These are phyloP conservation scores for Malacoraja senta DNA, from an alignment of 2,797 vertebrate species.

Conservation along the genomic window DNA sequence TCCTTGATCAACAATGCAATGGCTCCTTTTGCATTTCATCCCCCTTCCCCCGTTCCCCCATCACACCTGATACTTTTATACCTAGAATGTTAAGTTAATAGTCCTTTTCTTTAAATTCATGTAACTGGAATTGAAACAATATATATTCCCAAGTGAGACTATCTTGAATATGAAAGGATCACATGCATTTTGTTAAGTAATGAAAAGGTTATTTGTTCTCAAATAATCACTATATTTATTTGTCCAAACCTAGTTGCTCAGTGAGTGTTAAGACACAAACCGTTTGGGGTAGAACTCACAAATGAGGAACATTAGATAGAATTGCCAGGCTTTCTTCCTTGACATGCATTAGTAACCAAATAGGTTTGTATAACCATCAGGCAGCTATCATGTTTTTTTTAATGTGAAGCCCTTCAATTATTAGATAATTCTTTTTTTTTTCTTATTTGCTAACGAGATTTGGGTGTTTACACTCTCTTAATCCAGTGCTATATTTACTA, in stretches of 20 bases:
- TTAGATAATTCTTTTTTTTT: neutral
- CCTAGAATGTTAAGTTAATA: too few species aligned
- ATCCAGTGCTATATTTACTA: neutral
- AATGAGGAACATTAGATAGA: neutral
- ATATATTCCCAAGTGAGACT: neutral
- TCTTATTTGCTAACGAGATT: neutral
- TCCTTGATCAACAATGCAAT: too few species aligned
- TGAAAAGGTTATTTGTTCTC: neutral
- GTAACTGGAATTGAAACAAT: too few species aligned
- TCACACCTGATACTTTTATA: too few species aligned
- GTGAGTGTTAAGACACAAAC: neutral
- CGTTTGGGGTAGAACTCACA: neutral
- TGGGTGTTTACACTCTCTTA: neutral
- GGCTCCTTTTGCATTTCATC: too few species aligned
- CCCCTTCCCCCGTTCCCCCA: too few species aligned
- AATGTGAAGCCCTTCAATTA: neutral
- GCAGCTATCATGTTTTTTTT: neutral
- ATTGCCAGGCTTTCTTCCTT: neutral
- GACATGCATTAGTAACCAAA: neutral
- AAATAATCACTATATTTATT: neutral
- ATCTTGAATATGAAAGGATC: neutral
- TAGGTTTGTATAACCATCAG: neutral
- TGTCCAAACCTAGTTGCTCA: neutral
- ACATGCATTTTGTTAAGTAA: neutral
- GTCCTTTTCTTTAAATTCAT: too few species aligned